Evolutionary conservation across 2,888 invertebrate genomes (phyloP).

Genomic region (Andrena fulva): DNA sequence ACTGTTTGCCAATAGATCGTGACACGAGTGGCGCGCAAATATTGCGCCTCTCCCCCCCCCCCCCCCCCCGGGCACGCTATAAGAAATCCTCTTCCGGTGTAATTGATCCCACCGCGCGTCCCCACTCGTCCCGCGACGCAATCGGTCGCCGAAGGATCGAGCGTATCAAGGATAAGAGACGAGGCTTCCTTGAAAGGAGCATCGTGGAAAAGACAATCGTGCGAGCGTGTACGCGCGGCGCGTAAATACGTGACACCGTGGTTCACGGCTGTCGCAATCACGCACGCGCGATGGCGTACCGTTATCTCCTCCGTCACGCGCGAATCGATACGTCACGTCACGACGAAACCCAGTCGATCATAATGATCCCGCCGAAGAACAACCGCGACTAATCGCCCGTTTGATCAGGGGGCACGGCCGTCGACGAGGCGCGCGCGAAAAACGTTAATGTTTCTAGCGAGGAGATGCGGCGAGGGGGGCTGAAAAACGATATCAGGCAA

Average conservation of each 20-base stretch:
- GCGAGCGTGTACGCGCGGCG: slow-evolving; percentile 25
- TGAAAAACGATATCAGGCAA: slow-evolving; percentile 3
- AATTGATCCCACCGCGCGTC: slow-evolving; percentile 29
- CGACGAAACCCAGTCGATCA: slow-evolving; percentile 44
- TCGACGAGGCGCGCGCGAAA: slow-evolving; percentile 15
- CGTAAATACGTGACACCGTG: slow-evolving; percentile 35
- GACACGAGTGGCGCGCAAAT: slow-evolving; percentile 15
- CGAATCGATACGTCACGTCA: slow-evolving; percentile 52
- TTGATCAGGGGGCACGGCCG: slow-evolving; percentile 25
- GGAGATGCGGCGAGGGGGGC: neutral
- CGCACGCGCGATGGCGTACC: slow-evolving; percentile 71
- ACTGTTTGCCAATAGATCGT: slow-evolving; percentile 1
- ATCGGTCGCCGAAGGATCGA: slow-evolving; percentile 57
- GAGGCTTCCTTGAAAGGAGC: slow-evolving; percentile 61
- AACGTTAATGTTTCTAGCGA: slow-evolving; percentile 30
- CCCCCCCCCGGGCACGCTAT: neutral
- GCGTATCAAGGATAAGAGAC: slow-evolving; percentile 43
- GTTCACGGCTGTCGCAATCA: slow-evolving; percentile 67
- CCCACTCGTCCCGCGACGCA: slow-evolving; percentile 28
- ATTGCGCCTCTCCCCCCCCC: neutral
- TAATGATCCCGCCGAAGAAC: slow-evolving; percentile 45
- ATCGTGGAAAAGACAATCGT: slow-evolving; percentile 49
- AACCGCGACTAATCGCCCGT: slow-evolving; percentile 50
- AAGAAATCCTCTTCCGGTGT: slow-evolving; percentile 25
- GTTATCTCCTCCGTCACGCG: slow-evolving; percentile 67